These are phyloP conservation scores for Conomelus anceps DNA, from an alignment of 2,888 invertebrate genomes.

Conservation along the genomic window DNA sequence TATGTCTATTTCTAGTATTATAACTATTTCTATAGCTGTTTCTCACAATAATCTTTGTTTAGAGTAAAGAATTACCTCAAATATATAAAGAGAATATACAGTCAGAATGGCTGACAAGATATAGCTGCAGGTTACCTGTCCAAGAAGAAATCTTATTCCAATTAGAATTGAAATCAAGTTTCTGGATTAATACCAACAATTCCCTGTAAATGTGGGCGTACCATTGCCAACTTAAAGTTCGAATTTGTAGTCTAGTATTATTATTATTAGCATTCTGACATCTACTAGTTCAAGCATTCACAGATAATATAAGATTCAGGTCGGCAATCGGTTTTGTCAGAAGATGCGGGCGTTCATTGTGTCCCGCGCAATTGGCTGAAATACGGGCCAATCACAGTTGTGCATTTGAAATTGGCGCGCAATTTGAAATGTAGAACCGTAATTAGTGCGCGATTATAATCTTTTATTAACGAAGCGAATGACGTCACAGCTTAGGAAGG, in stretches of 20 bases:
- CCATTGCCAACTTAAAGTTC: background rate
- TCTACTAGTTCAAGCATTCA: background rate
- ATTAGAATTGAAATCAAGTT: background rate
- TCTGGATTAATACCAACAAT: background rate
- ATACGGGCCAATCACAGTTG: background rate
- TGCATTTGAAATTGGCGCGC: too few species aligned
- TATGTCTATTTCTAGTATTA: too few species aligned
- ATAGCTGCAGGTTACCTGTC: too few species aligned
- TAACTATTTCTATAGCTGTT: too few species aligned
- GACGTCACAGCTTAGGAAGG: too few species aligned
- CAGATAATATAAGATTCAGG: background rate
- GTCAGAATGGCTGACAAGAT: too few species aligned
- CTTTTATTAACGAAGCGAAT: background rate
- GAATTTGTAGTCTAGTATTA: too few species aligned
- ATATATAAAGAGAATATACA: too few species aligned
- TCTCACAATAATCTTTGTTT: too few species aligned
- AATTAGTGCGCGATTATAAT: background rate
- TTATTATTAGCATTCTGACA: background rate
- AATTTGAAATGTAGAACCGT: too few species aligned
- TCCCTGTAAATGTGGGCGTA: background rate
- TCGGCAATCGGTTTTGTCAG: background rate
- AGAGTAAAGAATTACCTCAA: too few species aligned
- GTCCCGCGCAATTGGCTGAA: background rate
- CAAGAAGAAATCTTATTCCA: background rate
- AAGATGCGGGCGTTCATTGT: background rate